Evolutionary conservation across 2,888 invertebrate species (phyloP).

Genomic region (Rhamnusium bicolor): DNA sequence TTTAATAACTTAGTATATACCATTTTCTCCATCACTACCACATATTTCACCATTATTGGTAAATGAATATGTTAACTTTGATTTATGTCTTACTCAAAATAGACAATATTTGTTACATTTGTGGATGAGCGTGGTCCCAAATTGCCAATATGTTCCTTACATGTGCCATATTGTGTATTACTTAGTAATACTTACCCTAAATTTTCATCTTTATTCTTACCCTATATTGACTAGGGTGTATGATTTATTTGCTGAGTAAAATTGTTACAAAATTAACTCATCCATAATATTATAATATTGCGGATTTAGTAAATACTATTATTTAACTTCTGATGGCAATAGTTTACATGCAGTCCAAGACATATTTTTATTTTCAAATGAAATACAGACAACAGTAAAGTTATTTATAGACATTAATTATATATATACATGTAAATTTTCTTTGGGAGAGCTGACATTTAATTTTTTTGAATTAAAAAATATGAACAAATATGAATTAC

Average conservation of each 20-base stretch:
- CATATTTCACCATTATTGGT: not conserved
- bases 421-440: no score
- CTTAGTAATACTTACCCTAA: slow-evolving; percentile 23
- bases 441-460: no score
- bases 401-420: no score
- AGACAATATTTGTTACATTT: slow-evolving; percentile 15
- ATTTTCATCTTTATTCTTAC: not conserved
- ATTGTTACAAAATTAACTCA: not conserved
- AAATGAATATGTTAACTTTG: slow-evolving; percentile 22
- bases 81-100: slow-evolving; percentile 15
- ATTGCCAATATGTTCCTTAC: slow-evolving; percentile 12
- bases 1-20: no score
- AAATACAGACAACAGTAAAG: no score
- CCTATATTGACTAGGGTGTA: not conserved
- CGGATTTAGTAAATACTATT: no score
- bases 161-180: not conserved
- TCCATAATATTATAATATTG: no score
- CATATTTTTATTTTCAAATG: no score
- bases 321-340: no score
- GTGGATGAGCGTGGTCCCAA: slow-evolving; percentile 3
- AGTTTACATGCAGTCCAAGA: no score
- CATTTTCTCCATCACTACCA: no score
- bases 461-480: no score
- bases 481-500: not conserved
- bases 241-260: not conserved